A percentile compares a stretch with the other conserved stretches of the same genome.
Evolutionary conservation across 2,113 vertebrate genomes (phyloP).

Genomic region (Percopsis transmontana): DNA sequence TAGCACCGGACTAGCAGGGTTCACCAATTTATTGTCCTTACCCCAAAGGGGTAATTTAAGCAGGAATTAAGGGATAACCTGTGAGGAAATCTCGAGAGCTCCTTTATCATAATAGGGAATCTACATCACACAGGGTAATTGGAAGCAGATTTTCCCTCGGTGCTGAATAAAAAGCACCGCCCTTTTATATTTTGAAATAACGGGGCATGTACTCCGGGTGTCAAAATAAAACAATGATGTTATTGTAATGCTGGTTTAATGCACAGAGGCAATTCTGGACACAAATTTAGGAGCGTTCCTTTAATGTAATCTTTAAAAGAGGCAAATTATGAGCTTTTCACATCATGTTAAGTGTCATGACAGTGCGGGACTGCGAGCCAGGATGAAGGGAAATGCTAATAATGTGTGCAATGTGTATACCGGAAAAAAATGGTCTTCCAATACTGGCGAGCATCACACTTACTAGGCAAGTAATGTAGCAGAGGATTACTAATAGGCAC

Average conservation of each 20-base stretch:
- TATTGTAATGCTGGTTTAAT: too few relatives aligned
- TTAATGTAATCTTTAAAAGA: conserved; percentile 63
- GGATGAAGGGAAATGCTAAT: conserved; percentile 76
- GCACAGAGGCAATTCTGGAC: too few relatives aligned
- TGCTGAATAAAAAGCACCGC: conserved; percentile 57
- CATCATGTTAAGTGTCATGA: conserved; percentile 59
- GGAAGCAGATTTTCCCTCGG: conserved; percentile 78
- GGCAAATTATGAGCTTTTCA: conserved; percentile 67
- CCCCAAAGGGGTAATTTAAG: conserved; percentile 72
- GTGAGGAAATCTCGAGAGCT: conserved; percentile 74
- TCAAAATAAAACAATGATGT: too few relatives aligned
- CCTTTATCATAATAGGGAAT: conserved; percentile 74
- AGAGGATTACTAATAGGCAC: conserved; percentile 74
- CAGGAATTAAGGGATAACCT: conserved; percentile 71
- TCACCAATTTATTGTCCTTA: conserved; percentile 29
- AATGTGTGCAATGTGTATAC: conserved; percentile 75
- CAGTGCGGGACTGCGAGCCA: conserved; percentile 38
- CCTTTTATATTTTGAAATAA: neutral
- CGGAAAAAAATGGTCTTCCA: conserved; percentile 70
- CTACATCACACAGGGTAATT: conserved; percentile 77
- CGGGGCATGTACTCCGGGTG: too few relatives aligned
- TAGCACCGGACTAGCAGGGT: neutral
- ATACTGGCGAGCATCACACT: conserved; percentile 61
- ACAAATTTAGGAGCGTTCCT: too few relatives aligned
- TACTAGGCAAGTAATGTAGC: conserved; percentile 48